Conservation (phyloP, 2,888 invertebrate species). For the Meteorus cinctellus region DNA sequence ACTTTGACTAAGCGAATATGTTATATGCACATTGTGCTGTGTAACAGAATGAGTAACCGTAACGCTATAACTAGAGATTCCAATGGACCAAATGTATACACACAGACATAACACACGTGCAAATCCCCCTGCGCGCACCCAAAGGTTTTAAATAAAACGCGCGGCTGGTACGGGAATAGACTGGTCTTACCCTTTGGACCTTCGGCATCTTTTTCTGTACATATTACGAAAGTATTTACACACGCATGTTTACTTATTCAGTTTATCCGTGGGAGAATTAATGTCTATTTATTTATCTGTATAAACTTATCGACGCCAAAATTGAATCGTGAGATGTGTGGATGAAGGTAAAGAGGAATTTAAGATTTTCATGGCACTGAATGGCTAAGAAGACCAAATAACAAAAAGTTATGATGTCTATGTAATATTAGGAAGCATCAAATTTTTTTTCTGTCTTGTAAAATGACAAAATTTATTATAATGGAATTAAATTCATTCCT, state of each 20-base stretch:
- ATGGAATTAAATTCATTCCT: no score
- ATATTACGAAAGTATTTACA: constrained; percentile 48
- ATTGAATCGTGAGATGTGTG: no score
- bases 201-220: constrained; percentile 33
- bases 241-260: constrained; percentile 33
- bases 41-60: background rate
- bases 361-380: no score
- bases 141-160: constrained; percentile 49
- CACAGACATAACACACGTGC: background rate
- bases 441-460: no score
- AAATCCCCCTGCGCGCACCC: constrained; percentile 39
- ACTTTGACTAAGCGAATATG: background rate
- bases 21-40: constrained; percentile 19
- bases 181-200: constrained; percentile 48
- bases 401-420: no score
- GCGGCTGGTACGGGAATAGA: constrained; percentile 50
- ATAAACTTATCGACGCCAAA: no score
- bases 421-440: no score
- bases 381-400: no score
- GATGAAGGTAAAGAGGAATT: no score
- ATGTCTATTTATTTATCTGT: background rate
- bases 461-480: no score
- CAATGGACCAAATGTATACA: constrained; percentile 45
- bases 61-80: constrained; percentile 26
- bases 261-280: background rate